Base-by-base conservation (phyloP, 2,888 invertebrate species). In the Campoplex nolae region DNA sequence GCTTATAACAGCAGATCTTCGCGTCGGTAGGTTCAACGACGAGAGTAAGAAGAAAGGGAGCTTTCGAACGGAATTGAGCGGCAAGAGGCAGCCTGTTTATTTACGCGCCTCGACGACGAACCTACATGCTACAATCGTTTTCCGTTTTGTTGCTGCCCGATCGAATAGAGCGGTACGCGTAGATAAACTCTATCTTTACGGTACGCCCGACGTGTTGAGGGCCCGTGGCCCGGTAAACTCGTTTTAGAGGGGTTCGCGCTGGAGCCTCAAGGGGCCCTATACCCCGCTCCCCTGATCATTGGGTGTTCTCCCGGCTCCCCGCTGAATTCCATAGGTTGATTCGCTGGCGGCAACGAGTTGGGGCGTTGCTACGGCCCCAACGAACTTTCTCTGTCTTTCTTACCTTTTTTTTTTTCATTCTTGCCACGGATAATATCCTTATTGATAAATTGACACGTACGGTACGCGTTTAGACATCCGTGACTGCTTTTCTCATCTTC, bases 391-490 rank as follows among this genome's bases (percentile, higher is more conserved):
- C 28, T 67, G 13, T 68, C 32, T 67, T 7, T 68, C 67, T 76
- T 13, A 13, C 38, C 1, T 32, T 83, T 18, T 67, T 38, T 6
- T 58, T 42, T 58, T 58, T 58, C 32, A 76, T 48, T 68, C 75
- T 54, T 18, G 38, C 28, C 79, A 70, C 28, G 87, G 76, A 85
- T 87, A 85, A 87, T 87, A 87, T 87, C 85, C 79, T 85, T 85
- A 87, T 85, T 87, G 87, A 87, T 87, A 87, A 87, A 87, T 87
- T 87, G 87, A 87, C 87, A 87, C 85, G 87, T 87, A 87, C 65
- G 32, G 65, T 82, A 75, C 81, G 71, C 56, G 51, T 77, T 83
- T 85, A 83, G 87, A 83, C 79, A 80, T 81, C 67, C 85, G 85
- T 81, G 67, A 58, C 81, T 58, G 71, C 79, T 78, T 79, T 73